Conservation (phyloP, 2,797 vertebrate species). For the Melanotaenia parkinsoni region DNA sequence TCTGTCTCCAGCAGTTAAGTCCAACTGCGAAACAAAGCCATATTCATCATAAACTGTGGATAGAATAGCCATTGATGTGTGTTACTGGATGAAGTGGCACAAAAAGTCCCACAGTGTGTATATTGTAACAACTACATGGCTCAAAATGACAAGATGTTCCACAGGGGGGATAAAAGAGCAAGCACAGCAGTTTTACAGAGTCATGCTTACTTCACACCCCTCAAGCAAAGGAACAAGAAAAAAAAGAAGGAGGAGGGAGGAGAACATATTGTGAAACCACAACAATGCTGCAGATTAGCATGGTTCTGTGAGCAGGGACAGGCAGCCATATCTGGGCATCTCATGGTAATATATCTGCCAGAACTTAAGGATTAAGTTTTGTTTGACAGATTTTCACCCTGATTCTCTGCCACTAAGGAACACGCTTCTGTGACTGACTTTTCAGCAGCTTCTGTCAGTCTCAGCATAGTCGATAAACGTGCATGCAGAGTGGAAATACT, state of each 20-base stretch:
- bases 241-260: slow-evolving; percentile 14
- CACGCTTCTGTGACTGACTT: slow-evolving; percentile 30
- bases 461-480: slow-evolving; percentile 43
- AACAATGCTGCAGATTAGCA: slow-evolving; percentile 35
- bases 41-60: slow-evolving; percentile 41
- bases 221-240: slow-evolving; percentile 16
- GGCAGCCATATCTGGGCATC: not conserved
- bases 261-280: slow-evolving; percentile 25
- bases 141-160: slow-evolving; percentile 64
- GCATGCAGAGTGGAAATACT: slow-evolving; percentile 59
- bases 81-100: slow-evolving; percentile 49
- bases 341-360: slow-evolving; percentile 5
- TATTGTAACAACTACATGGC: slow-evolving; percentile 31
- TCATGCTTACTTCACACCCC: slow-evolving; percentile 52
- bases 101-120: slow-evolving; percentile 28
- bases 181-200: slow-evolving; percentile 55
- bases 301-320: slow-evolving; percentile 8
- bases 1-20: slow-evolving; percentile 39
- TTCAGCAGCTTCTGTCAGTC: slow-evolving; percentile 43
- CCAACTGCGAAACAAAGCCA: slow-evolving; percentile 38
- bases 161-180: slow-evolving; percentile 50
- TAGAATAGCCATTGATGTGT: slow-evolving; percentile 23
- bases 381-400: slow-evolving; percentile 24
- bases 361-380: slow-evolving; percentile 21
- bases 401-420: slow-evolving; percentile 22